A percentile compares a stretch with the other conserved stretches of the same genome.
Evolutionary conservation across 1,140 invertebrate genomes (phyloP).

Genomic region (Zelostemma sp.): DNA sequence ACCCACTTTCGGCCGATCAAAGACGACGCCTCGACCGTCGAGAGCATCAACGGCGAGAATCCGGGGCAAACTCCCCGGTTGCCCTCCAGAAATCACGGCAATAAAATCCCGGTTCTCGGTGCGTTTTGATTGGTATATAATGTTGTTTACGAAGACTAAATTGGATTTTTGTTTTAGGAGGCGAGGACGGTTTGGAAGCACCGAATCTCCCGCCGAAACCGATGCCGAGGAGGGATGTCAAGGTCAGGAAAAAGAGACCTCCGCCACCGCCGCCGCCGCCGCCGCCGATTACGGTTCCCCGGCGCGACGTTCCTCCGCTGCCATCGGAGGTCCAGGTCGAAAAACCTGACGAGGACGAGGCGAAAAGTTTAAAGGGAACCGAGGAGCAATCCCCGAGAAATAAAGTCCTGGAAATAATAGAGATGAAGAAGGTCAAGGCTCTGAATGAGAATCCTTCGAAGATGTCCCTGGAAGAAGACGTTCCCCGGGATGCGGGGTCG

Average conservation of each 20-base stretch:
- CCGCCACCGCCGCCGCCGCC: slow-evolving; percentile 66
- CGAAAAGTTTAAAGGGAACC: slow-evolving; percentile 15
- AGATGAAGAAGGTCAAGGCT: slow-evolving; percentile 39
- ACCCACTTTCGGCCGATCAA: slow-evolving; percentile 62
- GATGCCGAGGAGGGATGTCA: slow-evolving; percentile 60
- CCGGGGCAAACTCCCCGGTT: slow-evolving; percentile 41
- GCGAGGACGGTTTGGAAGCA: slow-evolving; percentile 8
- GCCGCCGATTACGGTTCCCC: slow-evolving; percentile 8
- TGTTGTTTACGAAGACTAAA: no score
- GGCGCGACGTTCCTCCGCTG: slow-evolving; percentile 23
- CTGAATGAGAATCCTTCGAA: not conserved
- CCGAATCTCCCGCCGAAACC: slow-evolving; percentile 63
- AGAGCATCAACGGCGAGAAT: slow-evolving; percentile 54
- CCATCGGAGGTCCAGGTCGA: not conserved
- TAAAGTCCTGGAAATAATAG: slow-evolving; percentile 56
- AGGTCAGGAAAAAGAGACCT: slow-evolving; percentile 62
- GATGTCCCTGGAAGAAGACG: slow-evolving; percentile 25
- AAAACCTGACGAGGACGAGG: not conserved
- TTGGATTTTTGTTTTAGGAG: slow-evolving; percentile 2
- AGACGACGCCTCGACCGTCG: slow-evolving; percentile 58
- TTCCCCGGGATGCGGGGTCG: not conserved
- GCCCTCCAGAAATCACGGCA: slow-evolving; percentile 58
- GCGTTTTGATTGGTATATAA: not conserved
- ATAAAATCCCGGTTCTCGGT: slow-evolving; percentile 48
- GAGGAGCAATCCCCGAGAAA: slow-evolving; percentile 30